Evolutionary conservation across 2,797 vertebrate genomes (phyloP).

Genomic region (Anguilla megastoma): DNA sequence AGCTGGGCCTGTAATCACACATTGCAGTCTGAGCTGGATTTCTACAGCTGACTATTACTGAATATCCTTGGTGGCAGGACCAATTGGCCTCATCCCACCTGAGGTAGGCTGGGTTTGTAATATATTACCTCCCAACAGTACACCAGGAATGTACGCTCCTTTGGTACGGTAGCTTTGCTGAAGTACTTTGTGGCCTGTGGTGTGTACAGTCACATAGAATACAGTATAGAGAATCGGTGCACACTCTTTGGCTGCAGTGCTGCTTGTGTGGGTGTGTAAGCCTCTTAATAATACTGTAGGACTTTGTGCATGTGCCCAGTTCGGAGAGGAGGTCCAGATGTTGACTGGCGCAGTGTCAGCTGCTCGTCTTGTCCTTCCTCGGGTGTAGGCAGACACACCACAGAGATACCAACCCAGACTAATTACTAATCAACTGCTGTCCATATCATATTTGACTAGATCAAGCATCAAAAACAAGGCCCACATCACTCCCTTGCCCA

Average conservation of each 20-base stretch:
- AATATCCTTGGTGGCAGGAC: background rate
- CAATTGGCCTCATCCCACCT: background rate
- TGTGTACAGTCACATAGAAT: background rate
- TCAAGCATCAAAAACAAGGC: constrained; percentile 1
- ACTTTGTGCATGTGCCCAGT: background rate
- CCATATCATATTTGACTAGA: constrained; percentile 9
- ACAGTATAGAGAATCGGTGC: background rate
- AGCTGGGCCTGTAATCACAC: background rate
- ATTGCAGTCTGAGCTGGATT: background rate
- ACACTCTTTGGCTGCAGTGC: background rate
- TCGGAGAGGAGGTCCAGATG: background rate
- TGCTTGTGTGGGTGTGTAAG: background rate
- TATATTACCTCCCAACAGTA: background rate
- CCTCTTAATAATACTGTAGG: background rate
- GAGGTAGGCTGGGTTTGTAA: background rate
- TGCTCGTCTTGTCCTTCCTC: background rate
- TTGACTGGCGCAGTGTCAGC: background rate
- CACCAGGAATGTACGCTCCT: background rate
- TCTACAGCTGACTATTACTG: background rate
- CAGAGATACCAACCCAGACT: background rate
- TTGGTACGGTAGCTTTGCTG: background rate
- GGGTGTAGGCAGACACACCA: background rate
- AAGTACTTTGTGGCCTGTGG: background rate
- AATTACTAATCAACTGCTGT: background rate
- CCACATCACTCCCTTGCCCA: background rate